These are phyloP conservation scores for Tychaedon coryphoeus DNA, from an alignment of 2,113 vertebrate species.

Conservation along the genomic window DNA sequence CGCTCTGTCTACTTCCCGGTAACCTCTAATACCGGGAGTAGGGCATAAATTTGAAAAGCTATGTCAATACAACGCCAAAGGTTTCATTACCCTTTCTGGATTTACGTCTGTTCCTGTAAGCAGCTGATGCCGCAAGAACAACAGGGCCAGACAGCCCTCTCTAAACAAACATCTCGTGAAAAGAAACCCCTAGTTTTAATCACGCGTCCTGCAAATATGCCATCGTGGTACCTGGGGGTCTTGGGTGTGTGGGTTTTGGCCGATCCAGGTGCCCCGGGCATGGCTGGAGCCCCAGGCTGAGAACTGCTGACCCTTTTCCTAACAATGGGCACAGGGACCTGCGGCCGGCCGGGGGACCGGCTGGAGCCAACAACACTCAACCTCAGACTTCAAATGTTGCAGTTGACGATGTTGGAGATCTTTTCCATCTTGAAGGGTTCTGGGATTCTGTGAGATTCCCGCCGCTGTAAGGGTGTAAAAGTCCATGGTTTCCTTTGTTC, in stretches of 20 bases:
- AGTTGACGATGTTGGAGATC: fast-evolving
- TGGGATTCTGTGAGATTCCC: neutral
- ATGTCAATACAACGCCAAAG: neutral
- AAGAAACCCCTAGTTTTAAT: neutral
- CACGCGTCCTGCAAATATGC: fast-evolving
- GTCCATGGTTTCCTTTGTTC: neutral
- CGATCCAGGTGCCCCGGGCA: fast-evolving
- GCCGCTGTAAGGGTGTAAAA: neutral
- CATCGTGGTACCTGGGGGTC: fast-evolving
- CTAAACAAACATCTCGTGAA: neutral
- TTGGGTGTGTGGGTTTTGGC: fast-evolving
- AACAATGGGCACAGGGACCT: neutral
- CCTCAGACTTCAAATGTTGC: neutral
- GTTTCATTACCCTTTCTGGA: neutral
- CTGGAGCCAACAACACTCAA: neutral
- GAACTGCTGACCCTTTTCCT: neutral
- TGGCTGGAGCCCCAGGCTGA: neutral
- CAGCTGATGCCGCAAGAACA: neutral
- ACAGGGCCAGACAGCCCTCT: no score
- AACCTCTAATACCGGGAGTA: neutral
- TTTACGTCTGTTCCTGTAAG: neutral
- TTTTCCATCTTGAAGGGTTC: neutral
- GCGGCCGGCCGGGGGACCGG: fast-evolving
- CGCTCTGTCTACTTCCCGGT: fast-evolving
- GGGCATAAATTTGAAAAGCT: fast-evolving